phyloP scores from a whole-genome alignment of 2,888 invertebrate genomes.

The Lycophotia porphyrea region DNA sequence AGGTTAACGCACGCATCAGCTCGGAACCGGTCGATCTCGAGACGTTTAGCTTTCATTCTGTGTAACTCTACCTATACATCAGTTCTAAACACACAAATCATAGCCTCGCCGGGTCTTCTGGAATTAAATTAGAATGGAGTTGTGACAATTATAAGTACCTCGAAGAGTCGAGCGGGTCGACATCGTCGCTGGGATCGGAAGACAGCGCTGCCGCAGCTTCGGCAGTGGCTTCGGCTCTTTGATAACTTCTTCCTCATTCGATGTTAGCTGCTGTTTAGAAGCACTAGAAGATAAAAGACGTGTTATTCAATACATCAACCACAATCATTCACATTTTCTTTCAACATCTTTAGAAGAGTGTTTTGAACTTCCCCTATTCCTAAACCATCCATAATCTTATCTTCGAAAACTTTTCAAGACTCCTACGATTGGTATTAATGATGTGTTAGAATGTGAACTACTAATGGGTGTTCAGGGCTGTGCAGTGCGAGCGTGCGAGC shows the following conservation, averaged over 20 bases:
- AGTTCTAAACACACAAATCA: not conserved
- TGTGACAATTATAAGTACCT: slow-evolving; percentile 2
- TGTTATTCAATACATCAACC: slow-evolving; percentile 31
- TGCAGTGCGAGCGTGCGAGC: not conserved
- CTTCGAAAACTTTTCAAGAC: not conserved
- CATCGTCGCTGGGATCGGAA: not conserved
- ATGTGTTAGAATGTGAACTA: not conserved
- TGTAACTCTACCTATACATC: not conserved
- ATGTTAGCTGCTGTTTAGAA: not conserved
- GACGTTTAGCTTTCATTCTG: not conserved
- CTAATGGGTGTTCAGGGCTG: not conserved
- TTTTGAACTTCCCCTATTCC: not conserved
- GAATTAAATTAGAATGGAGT: not conserved
- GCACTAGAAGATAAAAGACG: slow-evolving; percentile 6
- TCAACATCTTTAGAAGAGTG: no score
- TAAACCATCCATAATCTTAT: no score
- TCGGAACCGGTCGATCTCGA: not conserved
- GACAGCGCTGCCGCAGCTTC: not conserved
- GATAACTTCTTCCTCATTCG: not conserved
- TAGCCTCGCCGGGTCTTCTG: not conserved
- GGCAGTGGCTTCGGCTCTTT: slow-evolving; percentile 16
- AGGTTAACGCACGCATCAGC: not conserved
- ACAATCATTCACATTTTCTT: not conserved
- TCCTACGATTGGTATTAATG: not conserved
- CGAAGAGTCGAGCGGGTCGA: slow-evolving; percentile 16